These are phyloP conservation scores for Rhinatrema bivittatum DNA, from an alignment of 2,797 vertebrate genomes.

Conservation along the genomic window DNA sequence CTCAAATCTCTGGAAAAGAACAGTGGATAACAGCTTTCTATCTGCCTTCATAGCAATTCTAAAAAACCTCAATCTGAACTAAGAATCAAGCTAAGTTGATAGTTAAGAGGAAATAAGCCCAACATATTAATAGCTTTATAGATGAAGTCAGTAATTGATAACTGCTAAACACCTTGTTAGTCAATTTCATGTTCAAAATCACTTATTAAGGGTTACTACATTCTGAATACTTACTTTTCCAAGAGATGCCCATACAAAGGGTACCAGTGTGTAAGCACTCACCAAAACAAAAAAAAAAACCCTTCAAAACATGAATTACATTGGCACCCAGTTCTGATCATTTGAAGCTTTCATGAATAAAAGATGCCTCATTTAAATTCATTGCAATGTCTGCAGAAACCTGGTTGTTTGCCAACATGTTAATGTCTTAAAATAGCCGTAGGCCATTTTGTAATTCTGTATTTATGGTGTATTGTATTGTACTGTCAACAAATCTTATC, in stretches of 20 bases:
- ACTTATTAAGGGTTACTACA: too few relatives aligned
- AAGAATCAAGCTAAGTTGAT: too few relatives aligned
- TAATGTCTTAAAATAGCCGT: conserved; percentile 16
- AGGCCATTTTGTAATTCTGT: conserved; percentile 8
- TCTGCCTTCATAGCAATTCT: too few relatives aligned
- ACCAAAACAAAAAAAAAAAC: background rate
- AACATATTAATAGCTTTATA: too few relatives aligned
- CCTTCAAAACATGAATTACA: background rate
- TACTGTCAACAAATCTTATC: conserved; percentile 15
- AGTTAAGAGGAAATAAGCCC: too few relatives aligned
- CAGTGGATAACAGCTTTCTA: too few relatives aligned
- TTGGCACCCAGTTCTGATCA: background rate
- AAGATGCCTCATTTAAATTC: conserved; percentile 11
- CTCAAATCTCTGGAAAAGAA: too few relatives aligned
- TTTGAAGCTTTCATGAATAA: conserved; percentile 3
- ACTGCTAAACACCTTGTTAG: too few relatives aligned
- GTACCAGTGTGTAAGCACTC: conserved; percentile 1
- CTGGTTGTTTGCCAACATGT: conserved; percentile 14
- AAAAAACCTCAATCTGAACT: too few relatives aligned
- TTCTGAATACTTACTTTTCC: background rate
- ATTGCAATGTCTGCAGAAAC: conserved; percentile 7
- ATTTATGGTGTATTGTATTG: conserved; percentile 15
- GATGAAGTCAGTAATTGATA: too few relatives aligned
- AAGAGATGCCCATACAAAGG: background rate
- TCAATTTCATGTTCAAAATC: too few relatives aligned